Evolutionary conservation across 2,113 vertebrate genomes (phyloP).

Genomic region (Rhadina sibilatrix): DNA sequence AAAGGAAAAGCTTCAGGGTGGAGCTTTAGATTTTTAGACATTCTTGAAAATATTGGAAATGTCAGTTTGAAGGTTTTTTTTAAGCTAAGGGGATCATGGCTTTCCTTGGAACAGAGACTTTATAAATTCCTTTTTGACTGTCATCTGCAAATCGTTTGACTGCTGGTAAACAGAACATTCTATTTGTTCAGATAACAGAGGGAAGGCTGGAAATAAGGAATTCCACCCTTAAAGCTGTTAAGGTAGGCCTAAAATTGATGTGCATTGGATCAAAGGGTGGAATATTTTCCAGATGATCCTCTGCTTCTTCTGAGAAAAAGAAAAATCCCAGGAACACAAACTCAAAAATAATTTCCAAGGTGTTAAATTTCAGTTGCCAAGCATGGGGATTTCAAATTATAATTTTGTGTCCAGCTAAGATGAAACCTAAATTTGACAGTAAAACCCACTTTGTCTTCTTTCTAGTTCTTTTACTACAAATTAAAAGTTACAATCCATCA

Average conservation of each 20-base stretch:
- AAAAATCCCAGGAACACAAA: not conserved
- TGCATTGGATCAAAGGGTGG: conserved; percentile 46
- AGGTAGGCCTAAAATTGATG: conserved; percentile 52
- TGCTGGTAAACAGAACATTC: conserved; percentile 39
- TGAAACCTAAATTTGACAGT: not conserved
- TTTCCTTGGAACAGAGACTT: conserved; percentile 36
- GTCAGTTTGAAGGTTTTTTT: not conserved
- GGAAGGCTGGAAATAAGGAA: conserved; percentile 39
- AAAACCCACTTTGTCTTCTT: not conserved
- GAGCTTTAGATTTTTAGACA: not conserved
- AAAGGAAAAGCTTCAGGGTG: not conserved
- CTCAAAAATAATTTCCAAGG: not conserved
- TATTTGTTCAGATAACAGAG: conserved; percentile 44
- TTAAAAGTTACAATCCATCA: not conserved
- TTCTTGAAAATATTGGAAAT: conserved; percentile 36
- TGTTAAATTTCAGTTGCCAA: not conserved
- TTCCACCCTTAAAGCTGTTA: conserved; percentile 29
- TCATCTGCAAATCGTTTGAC: conserved; percentile 62
- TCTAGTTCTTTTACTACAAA: not conserved
- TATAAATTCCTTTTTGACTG: conserved; percentile 49
- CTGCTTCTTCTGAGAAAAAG: not conserved
- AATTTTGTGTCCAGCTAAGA: not conserved
- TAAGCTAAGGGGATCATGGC: conserved; percentile 1
- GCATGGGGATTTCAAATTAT: not conserved
- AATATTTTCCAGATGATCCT: conserved; percentile 63